Base-by-base conservation (phyloP, 1,140 invertebrate genomes). In the Polypedilum pembai region DNA sequence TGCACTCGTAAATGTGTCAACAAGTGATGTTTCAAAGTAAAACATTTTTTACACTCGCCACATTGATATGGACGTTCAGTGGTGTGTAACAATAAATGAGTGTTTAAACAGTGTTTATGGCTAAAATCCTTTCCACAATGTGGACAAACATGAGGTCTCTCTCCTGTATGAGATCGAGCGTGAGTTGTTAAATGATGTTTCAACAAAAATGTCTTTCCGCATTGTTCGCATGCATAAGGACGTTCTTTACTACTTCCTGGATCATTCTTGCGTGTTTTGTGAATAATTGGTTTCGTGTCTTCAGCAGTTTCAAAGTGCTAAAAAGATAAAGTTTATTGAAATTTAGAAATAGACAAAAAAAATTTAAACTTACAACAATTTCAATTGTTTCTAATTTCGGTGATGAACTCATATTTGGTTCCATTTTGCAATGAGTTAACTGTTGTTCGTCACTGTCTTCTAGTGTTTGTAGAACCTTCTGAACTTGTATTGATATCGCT, bases 101-200 rank as follows among this genome's bases (percentile, higher is more conserved):
- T 85, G 76, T 85, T 86, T 1, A 88, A 79, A 0, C 86, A 86
- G 78, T 88, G 86, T 63, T 88, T 88, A 86, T 87, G 88, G 76
- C 88, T 88, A 78, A 89, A 89, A 17, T 85, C 86, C 77, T 86
- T 85, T n/a, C 82, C 79, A 78, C 88, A 89, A 40, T 86, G 79
- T 15, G 82, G 79, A 77, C 88, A 89, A 0, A 85, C 82, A 79
- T 85, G 87, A 2, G 87, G 87, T 77, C 90, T 86, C 81, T 93
- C 91, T 74, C 87, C 91, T 65, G 90, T 91, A 82, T 92, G 91
- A 0, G 91, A 90, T 77, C 91, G 80, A 79, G 90, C 87, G 79
- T 93, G 92, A 12, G 91, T 92, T 0, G 90, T 91, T 40, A 93
- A 84, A 84, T 93, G 91, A 80, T 92, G 91, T 80, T 93, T 93